A percentile compares a stretch with the other conserved stretches of the same genome.
Evolutionary conservation across 1,140 invertebrate genomes (phyloP).

Genomic region (Aphaenogaster floridana): DNA sequence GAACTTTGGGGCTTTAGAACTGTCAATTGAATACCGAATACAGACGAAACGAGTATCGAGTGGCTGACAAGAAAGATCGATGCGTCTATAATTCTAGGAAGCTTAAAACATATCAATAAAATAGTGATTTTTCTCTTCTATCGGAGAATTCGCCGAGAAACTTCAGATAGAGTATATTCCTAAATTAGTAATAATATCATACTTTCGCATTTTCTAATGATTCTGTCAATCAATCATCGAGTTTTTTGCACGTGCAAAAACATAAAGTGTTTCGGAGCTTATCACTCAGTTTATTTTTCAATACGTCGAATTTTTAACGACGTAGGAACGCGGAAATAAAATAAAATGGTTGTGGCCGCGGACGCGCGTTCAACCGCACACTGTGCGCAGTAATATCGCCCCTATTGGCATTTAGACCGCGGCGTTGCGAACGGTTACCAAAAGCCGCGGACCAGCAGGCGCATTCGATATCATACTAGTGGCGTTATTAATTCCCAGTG

Average conservation of each 20-base stretch:
- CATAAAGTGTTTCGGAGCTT: neutral
- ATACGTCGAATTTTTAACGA: constrained; percentile 34
- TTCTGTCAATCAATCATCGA: neutral
- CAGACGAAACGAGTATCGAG: constrained; percentile 45
- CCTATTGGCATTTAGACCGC: constrained; percentile 63
- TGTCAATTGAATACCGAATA: constrained; percentile 65
- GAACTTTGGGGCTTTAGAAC: constrained; percentile 50
- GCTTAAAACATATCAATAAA: constrained; percentile 32
- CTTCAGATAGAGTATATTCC: too few relatives aligned
- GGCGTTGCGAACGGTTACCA: constrained; percentile 58
- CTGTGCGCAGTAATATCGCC: constrained; percentile 50
- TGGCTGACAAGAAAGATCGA: constrained; percentile 48
- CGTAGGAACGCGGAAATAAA: constrained; percentile 18
- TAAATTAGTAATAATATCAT: neutral
- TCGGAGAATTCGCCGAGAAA: neutral
- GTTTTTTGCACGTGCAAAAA: neutral
- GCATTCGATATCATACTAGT: constrained; percentile 61
- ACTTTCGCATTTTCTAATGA: neutral
- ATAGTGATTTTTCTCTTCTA: neutral
- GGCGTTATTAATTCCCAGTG: constrained; percentile 71
- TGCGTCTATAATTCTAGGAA: constrained; percentile 11
- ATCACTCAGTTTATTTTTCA: neutral
- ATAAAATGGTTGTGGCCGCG: constrained; percentile 49
- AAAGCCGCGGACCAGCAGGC: constrained; percentile 54
- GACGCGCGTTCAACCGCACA: constrained; percentile 44